phyloP scores from a whole-genome alignment of 2,113 vertebrate species.

The Poeciliopsis turrubarensis region DNA sequence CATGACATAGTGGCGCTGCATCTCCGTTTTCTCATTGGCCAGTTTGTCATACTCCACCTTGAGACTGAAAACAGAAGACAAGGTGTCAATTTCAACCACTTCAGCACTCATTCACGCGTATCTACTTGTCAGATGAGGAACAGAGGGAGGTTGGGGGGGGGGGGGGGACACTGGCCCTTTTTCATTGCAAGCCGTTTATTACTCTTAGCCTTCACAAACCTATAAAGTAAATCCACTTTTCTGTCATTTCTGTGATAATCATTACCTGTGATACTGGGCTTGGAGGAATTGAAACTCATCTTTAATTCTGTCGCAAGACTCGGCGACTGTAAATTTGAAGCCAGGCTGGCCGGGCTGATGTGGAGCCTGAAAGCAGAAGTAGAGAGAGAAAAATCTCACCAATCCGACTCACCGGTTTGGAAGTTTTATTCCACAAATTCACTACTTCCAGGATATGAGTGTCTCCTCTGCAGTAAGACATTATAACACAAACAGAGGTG shows the following conservation, averaged over 20 bases:
- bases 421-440: slow-evolving; percentile 17
- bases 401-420: slow-evolving; percentile 40
- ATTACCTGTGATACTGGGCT: slow-evolving; percentile 95
- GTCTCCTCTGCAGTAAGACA: slow-evolving; percentile 35
- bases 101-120: slow-evolving; percentile 56
- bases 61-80: slow-evolving; percentile 80
- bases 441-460: slow-evolving; percentile 30
- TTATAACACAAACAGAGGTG: slow-evolving; percentile 29
- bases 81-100: slow-evolving; percentile 69
- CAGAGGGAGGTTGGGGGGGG: too few relatives aligned
- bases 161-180: not conserved
- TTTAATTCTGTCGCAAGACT: slow-evolving; percentile 95
- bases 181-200: slow-evolving; percentile 21
- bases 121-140: slow-evolving; percentile 32
- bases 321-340: slow-evolving; percentile 95
- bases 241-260: slow-evolving; percentile 17
- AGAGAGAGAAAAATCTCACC: slow-evolving; percentile 40
- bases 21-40: slow-evolving; percentile 96
- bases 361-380: slow-evolving; percentile 83
- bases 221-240: slow-evolving; percentile 20
- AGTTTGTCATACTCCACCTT: slow-evolving; percentile 98
- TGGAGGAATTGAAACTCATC: slow-evolving; percentile 96
- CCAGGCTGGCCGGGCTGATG: slow-evolving; percentile 94
- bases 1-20: slow-evolving; percentile 99
- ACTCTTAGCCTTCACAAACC: slow-evolving; percentile 19